A percentile compares a stretch with the other conserved stretches of the same genome.
These are phyloP conservation scores for Oncorhynchus kisutch DNA, from an alignment of 2,113 vertebrate genomes.

Conservation along the genomic window DNA sequence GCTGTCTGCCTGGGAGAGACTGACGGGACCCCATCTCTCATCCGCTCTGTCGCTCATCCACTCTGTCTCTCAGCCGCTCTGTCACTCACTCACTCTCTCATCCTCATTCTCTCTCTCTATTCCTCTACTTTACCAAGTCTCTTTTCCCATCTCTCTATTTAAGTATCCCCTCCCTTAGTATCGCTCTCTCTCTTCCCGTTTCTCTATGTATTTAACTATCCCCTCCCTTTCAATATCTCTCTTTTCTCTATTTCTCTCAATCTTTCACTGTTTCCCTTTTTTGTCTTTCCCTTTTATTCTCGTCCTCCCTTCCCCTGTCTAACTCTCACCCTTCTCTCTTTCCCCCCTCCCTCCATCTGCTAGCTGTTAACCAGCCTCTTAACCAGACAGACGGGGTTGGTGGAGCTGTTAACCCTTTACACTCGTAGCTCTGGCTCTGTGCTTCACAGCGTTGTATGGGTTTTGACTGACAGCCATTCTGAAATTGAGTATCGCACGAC, in stretches of 20 bases:
- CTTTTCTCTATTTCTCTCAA: slow-evolving; percentile 5
- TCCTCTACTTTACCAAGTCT: neutral
- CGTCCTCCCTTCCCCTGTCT: neutral
- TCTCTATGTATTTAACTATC: slow-evolving; percentile 1
- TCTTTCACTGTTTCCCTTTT: neutral
- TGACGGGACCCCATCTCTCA: slow-evolving; percentile 14
- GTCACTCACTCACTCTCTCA: slow-evolving; percentile 9
- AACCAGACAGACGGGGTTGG: no score
- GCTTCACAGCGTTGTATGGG: no score
- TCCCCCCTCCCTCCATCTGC: slow-evolving; percentile 41
- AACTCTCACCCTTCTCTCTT: neutral
- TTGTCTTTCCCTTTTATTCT: neutral
- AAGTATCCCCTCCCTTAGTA: neutral
- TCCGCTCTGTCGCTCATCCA: slow-evolving; percentile 14
- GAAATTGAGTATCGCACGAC: no score
- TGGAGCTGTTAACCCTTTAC: no score
- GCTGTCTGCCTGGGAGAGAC: slow-evolving; percentile 42
- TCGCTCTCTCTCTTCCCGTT: neutral
- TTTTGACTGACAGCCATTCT: no score
- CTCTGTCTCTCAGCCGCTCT: slow-evolving; percentile 13
- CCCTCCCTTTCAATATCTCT: neutral
- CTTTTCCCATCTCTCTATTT: neutral
- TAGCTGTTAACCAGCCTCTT: slow-evolving; percentile 18
- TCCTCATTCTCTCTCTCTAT: slow-evolving; percentile 2
- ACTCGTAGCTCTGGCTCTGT: no score